phyloP scores from a whole-genome alignment of 2,113 vertebrate genomes.

The Neomonachus schauinslandi region DNA sequence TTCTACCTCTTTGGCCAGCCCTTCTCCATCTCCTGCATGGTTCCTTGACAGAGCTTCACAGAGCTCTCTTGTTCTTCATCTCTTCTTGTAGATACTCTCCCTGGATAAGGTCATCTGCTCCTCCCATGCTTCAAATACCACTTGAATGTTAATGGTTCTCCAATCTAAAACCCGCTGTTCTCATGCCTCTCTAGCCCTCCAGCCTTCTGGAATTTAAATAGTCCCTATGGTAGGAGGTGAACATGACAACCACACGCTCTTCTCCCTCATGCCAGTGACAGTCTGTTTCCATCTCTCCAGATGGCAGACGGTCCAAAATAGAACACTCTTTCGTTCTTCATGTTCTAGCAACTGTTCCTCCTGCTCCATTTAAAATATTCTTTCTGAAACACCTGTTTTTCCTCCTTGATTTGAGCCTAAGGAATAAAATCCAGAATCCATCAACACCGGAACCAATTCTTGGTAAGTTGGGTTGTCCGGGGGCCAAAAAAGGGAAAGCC shows the following conservation, averaged over 20 bases:
- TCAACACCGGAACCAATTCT: not conserved
- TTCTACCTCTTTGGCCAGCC: not conserved
- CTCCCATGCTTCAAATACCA: not conserved
- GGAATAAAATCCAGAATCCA: slow-evolving; percentile 36
- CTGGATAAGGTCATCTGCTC: not conserved
- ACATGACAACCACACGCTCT: slow-evolving; percentile 55
- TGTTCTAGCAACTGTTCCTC: slow-evolving; percentile 71
- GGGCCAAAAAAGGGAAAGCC: not conserved
- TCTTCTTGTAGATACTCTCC: not conserved
- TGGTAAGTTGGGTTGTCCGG: not conserved
- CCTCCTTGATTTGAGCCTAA: slow-evolving; percentile 43
- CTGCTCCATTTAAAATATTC: slow-evolving; percentile 73
- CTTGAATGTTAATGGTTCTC: not conserved
- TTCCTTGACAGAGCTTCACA: not conserved
- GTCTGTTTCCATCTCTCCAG: slow-evolving; percentile 68
- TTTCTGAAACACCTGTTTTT: slow-evolving; percentile 75
- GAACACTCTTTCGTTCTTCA: slow-evolving; percentile 54
- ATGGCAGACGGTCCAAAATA: slow-evolving; percentile 80
- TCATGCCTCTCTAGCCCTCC: slow-evolving; percentile 2
- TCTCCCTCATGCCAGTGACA: slow-evolving; percentile 47
- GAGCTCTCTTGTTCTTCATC: not conserved
- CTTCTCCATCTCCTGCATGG: not conserved
- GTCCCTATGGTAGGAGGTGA: slow-evolving; percentile 70
- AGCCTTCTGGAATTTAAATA: slow-evolving; percentile 62
- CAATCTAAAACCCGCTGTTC: slow-evolving; percentile 35